Evolutionary conservation across 2,113 vertebrate species (phyloP).

Genomic region (Drymodes brunneopygia): DNA sequence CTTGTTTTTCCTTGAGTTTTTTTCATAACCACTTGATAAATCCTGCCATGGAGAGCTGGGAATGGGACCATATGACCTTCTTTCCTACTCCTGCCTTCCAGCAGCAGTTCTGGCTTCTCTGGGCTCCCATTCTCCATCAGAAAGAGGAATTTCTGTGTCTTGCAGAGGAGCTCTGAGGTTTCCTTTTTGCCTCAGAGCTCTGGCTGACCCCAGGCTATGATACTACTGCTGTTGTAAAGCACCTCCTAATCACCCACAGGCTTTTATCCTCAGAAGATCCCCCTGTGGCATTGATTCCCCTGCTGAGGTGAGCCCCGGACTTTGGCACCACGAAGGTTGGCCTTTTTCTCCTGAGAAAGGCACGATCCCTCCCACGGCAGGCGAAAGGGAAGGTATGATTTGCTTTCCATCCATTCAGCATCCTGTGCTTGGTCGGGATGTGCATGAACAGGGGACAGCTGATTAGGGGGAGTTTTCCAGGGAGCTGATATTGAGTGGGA

Average conservation of each 20-base stretch:
- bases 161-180: neutral
- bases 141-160: neutral
- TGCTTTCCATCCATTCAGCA: neutral
- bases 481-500: neutral
- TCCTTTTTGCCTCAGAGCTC: neutral
- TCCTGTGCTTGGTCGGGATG: rapidly evolving
- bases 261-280: neutral
- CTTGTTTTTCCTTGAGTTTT: neutral
- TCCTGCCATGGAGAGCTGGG: neutral
- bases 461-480: neutral
- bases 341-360: neutral
- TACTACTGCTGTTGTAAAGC: neutral
- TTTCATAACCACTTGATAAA: neutral
- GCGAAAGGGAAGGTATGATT: neutral
- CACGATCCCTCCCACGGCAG: neutral
- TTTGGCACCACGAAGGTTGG: neutral
- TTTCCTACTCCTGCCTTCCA: neutral
- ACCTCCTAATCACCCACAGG: neutral
- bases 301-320: neutral
- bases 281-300: rapidly evolving
- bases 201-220: neutral
- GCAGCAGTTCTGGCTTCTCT: neutral
- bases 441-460: neutral
- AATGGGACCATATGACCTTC: neutral
- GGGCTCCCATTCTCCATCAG: neutral